Evolutionary conservation across 1,140 invertebrate genomes (phyloP), one percentile per base, ranked within the genome.

Genomic region (Chrysomallon squamiferum): DNA sequence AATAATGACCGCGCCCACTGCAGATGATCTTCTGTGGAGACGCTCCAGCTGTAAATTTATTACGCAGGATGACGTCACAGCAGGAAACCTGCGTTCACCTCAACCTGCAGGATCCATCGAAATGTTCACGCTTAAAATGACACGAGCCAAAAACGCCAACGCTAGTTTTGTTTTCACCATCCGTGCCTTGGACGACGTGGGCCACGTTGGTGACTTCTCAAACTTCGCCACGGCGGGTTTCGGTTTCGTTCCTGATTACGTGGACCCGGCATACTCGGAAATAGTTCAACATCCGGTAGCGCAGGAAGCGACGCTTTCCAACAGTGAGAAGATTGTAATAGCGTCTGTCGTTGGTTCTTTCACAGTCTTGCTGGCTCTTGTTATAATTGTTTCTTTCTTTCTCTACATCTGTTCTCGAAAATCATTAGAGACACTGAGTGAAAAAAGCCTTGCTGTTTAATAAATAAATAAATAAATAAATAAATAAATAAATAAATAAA

Each of bases 171-270:
- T 71, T 69, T 86, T 90, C 66, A 86, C 87, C 20, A 76, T 90
- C 3, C 78, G 88, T 30, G 87, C 88, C 0, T 85, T 87, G 56
- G 86, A 86, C 61, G 72, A 77, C 18, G 64, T 62, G n/a, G 81
- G 80, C 11, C 81, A 85, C 43, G 75, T 79, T 7, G 87, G 87
- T 0, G 86, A 87, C 3, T 73, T 88, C 27, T 90, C 89, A 0
- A 90, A 90, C 75, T 87, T 87, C 74, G 87, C 73, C 20, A 77
- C 79, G n/a, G 67, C 65, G 9, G 66, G 65, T 18, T 68, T 76
- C 45, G 68, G 60, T 59, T 64, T 20, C 52, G 62, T 65, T 49
- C 57, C 52, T 22, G 64, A 73, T 27, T 29, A 66, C 20, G 61
- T 32, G 6, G 56, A 65, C n/a, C 33, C 22, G 9, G 59, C 54